Conservation (phyloP, 2,113 vertebrate genomes). For the Sylvia atricapilla region DNA sequence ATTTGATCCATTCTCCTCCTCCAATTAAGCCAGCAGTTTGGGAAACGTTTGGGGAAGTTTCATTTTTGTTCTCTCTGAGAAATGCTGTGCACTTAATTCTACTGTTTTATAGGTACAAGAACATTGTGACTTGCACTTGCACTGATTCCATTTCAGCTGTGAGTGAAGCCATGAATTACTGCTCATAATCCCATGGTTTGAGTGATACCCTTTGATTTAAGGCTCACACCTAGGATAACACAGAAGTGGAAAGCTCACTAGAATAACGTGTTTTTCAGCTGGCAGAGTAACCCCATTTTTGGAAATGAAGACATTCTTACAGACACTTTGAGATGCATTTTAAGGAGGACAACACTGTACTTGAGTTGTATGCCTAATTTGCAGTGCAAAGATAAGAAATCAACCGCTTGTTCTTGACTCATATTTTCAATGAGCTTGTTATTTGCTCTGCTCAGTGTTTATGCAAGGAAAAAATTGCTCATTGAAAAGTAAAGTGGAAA, state of each 20-base stretch:
- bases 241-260: neutral
- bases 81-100: neutral
- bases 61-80: neutral
- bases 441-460: conserved; percentile 53
- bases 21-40: neutral
- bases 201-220: neutral
- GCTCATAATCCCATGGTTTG: neutral
- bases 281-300: neutral
- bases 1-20: neutral
- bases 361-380: conserved; percentile 40
- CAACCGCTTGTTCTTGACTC: conserved; percentile 41
- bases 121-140: neutral
- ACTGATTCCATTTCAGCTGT: neutral
- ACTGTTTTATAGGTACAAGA: neutral
- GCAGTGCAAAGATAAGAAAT: conserved; percentile 45
- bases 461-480: conserved; percentile 44
- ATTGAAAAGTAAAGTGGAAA: conserved; percentile 26
- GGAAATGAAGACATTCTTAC: neutral
- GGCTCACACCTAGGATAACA: neutral
- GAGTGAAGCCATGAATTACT: neutral
- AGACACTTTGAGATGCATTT: conserved; percentile 8
- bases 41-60: accelerated
- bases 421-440: conserved; percentile 38
- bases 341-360: conserved; percentile 5
- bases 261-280: neutral